Conservation (phyloP, 2,888 invertebrate genomes). For the Drosophila lutescens region DNA sequence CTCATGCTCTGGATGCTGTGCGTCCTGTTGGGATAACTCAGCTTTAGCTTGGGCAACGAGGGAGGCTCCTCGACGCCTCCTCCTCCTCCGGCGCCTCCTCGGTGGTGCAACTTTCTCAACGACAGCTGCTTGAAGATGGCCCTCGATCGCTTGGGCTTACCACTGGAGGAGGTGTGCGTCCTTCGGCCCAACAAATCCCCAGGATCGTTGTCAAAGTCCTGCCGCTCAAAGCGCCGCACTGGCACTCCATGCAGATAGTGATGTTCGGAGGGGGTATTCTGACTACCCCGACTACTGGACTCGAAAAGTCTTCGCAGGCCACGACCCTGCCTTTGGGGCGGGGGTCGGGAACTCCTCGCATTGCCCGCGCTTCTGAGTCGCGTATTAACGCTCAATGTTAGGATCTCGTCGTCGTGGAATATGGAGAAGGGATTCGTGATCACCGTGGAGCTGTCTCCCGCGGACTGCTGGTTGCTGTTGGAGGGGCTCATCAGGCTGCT, state of each 20-base stretch:
- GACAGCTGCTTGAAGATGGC: conserved; percentile 80
- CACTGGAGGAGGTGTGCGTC: conserved; percentile 12
- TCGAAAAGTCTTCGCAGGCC: conserved; percentile 76
- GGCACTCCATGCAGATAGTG: conserved; percentile 80
- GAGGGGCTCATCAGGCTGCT: conserved; percentile 63
- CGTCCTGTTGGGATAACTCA: conserved; percentile 83
- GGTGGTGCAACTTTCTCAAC: conserved; percentile 68
- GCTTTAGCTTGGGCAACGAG: conserved; percentile 77
- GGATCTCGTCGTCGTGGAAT: conserved; percentile 80
- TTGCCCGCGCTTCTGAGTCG: conserved; percentile 69
- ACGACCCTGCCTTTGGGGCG: conserved; percentile 12
- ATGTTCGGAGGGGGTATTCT: conserved; percentile 45
- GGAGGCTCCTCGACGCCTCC: conserved; percentile 47
- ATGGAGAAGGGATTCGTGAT: conserved; percentile 84
- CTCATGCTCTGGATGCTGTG: conserved; percentile 77
- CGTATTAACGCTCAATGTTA: conserved; percentile 75
- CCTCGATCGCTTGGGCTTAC: conserved; percentile 43
- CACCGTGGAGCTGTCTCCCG: conserved; percentile 80
- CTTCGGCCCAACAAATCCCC: conserved; percentile 17
- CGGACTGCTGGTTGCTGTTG: conserved; percentile 1
- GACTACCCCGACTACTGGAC: conserved; percentile 10
- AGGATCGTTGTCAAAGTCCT: conserved; percentile 71
- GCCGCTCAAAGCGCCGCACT: conserved; percentile 81
- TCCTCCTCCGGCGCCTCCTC: conserved; percentile 3
- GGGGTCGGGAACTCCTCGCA: conserved; percentile 28